phyloP scores from a whole-genome alignment of 2,888 invertebrate genomes.

The Timandra comae region DNA sequence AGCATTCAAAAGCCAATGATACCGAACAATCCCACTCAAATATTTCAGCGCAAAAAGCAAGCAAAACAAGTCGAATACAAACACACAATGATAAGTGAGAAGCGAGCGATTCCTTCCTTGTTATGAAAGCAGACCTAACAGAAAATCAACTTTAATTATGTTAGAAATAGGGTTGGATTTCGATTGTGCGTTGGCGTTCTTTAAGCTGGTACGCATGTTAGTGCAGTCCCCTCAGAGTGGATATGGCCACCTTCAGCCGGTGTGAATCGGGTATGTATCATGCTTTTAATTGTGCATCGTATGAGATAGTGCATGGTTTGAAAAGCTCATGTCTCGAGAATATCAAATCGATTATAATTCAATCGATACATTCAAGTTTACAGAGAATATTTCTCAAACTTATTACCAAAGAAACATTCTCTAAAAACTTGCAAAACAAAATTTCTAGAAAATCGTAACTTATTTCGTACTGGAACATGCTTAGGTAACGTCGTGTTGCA shows the following conservation, averaged over 20 bases:
- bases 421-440: constrained; percentile 13
- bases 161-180: constrained; percentile 37
- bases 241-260: constrained; percentile 54
- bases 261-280: constrained; percentile 72
- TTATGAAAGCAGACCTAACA: constrained; percentile 67
- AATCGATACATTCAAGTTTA: constrained; percentile 6
- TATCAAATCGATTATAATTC: background rate
- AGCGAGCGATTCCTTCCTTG: constrained; percentile 57
- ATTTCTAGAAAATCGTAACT: no score
- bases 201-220: constrained; percentile 50
- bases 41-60: constrained; percentile 56
- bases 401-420: constrained; percentile 7
- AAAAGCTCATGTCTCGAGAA: constrained; percentile 17
- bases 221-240: constrained; percentile 41
- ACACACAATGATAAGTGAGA: constrained; percentile 71
- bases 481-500: constrained; percentile 31
- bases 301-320: constrained; percentile 42
- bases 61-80: constrained; percentile 69
- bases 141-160: constrained; percentile 44
- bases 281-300: constrained; percentile 47
- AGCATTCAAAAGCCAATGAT: constrained; percentile 17
- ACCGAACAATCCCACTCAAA: constrained; percentile 14
- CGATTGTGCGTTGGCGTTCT: constrained; percentile 45
- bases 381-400: constrained; percentile 13
- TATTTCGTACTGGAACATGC: constrained; percentile 28